Evolutionary conservation across 2,888 invertebrate genomes (phyloP), one percentile per base, ranked within the genome.

Genomic region (Graphium colonna): DNA sequence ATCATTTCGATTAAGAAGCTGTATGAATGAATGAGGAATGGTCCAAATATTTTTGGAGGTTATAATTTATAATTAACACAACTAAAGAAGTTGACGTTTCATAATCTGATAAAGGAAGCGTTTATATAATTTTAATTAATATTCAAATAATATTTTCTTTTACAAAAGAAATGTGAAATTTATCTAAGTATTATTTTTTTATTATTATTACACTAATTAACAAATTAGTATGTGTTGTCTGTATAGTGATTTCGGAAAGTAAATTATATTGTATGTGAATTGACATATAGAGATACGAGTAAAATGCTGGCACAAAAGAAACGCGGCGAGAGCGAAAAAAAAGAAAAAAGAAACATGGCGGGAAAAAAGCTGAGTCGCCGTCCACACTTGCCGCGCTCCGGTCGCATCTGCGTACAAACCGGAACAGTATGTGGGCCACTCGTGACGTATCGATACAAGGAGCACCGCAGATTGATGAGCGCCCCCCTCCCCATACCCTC

Each of bases 391-490:
- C 36, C 26, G 33, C 16, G 38, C 49, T 41, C 43, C 69, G 79
- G 82, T 75, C 80, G 74, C 83, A 82, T 83, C 79, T 83, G 82
- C 69, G 77, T 74, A 66, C 65, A 65, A 69, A 68, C 62, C 65
- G 68, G 67, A 69, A 65, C 69, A 61, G 73, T 77, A 79, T 80
- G 78, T 81, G 76, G 79, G 77, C 68, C 77, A 77, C 75, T 79
- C 67, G 74, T 72, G 77, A 78, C 75, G 74, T 75, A 81, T 82
- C 82, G 82, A 79, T 78, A 75, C 69, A 71, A 72, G 73, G 75
- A 73, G 78, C 74, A 72, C 63, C 67, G 67, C 73, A 84, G 85
- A 86, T 85, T 84, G 85, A 86, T 86, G 84, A 73, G 71, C 52
- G 60, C 51, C 55, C 63, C 62, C 52, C 63, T 60, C 55, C 31